Percentiles rank a stretch among this genome's conserved stretches.
Conservation (phyloP, 1,140 invertebrate genomes). For the Hormaphis cornu region DNA sequence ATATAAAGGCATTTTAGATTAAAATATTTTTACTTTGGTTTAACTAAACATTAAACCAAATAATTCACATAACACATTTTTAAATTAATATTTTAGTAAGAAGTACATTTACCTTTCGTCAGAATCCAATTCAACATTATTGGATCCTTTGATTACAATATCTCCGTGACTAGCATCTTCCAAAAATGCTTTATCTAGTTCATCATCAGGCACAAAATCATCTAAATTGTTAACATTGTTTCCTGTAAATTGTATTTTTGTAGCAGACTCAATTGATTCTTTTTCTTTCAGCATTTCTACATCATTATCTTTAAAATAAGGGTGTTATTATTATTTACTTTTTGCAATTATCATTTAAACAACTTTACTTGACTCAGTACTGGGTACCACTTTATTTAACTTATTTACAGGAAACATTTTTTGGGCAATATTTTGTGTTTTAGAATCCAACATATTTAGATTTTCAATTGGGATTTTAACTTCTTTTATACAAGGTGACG, state of each 20-base stretch:
- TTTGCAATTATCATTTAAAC: background rate
- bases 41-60: too few species aligned
- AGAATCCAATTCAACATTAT: slow-evolving; percentile 52
- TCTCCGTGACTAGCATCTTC: slow-evolving; percentile 53
- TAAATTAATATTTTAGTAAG: too few species aligned
- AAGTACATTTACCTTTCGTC: slow-evolving; percentile 40
- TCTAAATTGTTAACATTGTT: slow-evolving; percentile 54
- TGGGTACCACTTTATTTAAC: background rate
- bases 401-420: slow-evolving; percentile 26
- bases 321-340: background rate
- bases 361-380: slow-evolving; percentile 2
- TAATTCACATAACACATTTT: too few species aligned
- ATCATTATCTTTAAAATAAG: background rate
- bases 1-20: too few species aligned
- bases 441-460: background rate
- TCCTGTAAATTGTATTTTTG: background rate
- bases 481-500: background rate
- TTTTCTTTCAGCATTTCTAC: background rate
- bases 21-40: too few species aligned
- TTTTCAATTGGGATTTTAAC: background rate
- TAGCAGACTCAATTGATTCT: background rate
- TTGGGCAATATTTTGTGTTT: slow-evolving; percentile 13
- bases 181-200: slow-evolving; percentile 69
- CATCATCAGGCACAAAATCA: slow-evolving; percentile 76
- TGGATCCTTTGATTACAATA: slow-evolving; percentile 40